Base-by-base conservation (phyloP, 2,888 invertebrate genomes). In the Lydus trimaculatus region DNA sequence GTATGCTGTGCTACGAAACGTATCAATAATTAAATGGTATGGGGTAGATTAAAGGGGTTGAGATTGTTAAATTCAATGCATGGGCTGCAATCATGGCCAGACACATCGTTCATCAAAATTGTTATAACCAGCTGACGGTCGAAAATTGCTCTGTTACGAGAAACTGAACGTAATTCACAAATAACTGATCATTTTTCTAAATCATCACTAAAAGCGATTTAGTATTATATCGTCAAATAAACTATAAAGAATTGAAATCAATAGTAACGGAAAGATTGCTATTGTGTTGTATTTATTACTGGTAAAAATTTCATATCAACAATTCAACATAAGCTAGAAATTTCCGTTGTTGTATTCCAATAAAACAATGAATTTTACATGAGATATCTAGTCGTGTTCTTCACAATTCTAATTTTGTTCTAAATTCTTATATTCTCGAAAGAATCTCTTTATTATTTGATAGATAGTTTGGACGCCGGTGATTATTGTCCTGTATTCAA, bases 101-200 rank as follows among this genome's bases (percentile, higher is more conserved):
- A 48, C 48, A 48, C 8, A 20, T 48, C 48, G 20, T 48, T 20
- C 20, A 48, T 48, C 48, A 48, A 48, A 20, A 48, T 48, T 48
- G 48, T 48, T 48, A 48, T 20, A 48, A 20, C 20, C 48, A 48
- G 48, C 48, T 48, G 48, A 48, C 48, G 48, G 48, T 20, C 48
- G 20, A 48, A 48, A 48, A 48, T 48, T 48, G 20, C n/a, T 43
- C 31, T 36, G 13, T 36, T 13, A 31, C 7, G 48, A 11, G 20
- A 20, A 48, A 48, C 3, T 9, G 20, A 48, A 48, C 48, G 48
- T 43, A 43, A 48, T 48, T 20, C 48, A 48, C 8, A 20, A 20
- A 48, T 48, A 48, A 48, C 20, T 9, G 48, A 48, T 48, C 48
- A 20, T 48, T 48, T 23, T 48, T 20, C 48, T 48, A 48, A 20